Base-by-base conservation (phyloP, 1,140 invertebrate genomes). In the Pseudobourletiella spinata region DNA sequence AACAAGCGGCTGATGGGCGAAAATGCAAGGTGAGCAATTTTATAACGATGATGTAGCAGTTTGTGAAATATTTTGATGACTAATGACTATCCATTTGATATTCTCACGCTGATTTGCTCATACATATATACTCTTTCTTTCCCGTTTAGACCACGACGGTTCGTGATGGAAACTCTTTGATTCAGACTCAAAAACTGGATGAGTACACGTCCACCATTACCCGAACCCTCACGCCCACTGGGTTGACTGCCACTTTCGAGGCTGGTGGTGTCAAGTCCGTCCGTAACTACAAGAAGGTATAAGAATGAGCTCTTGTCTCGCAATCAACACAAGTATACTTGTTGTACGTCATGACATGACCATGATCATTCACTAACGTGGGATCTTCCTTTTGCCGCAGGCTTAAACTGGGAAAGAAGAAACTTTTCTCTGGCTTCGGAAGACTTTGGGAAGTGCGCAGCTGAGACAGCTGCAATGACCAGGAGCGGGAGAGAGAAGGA, bases 1-100 rank as follows among this genome's bases (percentile, higher is more conserved):
- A 94, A 71, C 84, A 85, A 66, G 92, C 89, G 2, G 79, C 85
- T n/a, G 89, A 93, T 73, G 89, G 89, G 14, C 80, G 87, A 46
- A 84, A 83, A 73, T 89, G 94, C 20, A 89, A 89, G 76, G 84
- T 79, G 16, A 65, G 46, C 29, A 46, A 42, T 22, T 67, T 66
- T 35, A 65, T 50, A 24, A 14, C 30, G 14, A 42, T 42, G 4
- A 57, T 20, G 6, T 42, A 8, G 16, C 4, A 24, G 14, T 55
- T 16, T n/a, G n/a, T n/a, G n/a, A n/a, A n/a, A n/a, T n/a, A n/a
- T n/a, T n/a, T n/a, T n/a, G n/a, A n/a, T n/a, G n/a, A n/a, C n/a
- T n/a, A n/a, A n/a, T n/a, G n/a, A n/a, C n/a, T 26, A 24, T 26
- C 24, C 35, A 11, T 11, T 39, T 11, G n/a, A n/a, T 39, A 39